A percentile compares a stretch with the other conserved stretches of the same genome.
These are phyloP conservation scores for Baronia brevicornis DNA, from an alignment of 2,888 invertebrate genomes.

Conservation along the genomic window DNA sequence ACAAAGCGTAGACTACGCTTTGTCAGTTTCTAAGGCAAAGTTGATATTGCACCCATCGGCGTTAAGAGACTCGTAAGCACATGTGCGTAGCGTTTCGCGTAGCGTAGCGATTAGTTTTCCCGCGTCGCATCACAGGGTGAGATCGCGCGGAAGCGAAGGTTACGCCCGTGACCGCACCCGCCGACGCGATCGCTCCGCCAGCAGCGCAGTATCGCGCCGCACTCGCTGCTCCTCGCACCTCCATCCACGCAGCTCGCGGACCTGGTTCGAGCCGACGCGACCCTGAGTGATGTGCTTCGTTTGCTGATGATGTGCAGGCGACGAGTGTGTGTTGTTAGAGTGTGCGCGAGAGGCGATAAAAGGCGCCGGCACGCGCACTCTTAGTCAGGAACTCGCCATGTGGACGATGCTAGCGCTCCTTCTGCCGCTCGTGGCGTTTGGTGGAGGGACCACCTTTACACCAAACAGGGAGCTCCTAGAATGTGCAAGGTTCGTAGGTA, in stretches of 20 bases:
- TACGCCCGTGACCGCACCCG: constrained; percentile 71
- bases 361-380: constrained; percentile 41
- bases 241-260: constrained; percentile 30
- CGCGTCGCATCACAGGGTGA: constrained; percentile 53
- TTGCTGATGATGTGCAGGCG: constrained; percentile 56
- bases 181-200: constrained; percentile 43
- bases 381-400: constrained; percentile 57
- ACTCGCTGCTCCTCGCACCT: constrained; percentile 61
- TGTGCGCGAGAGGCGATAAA: constrained; percentile 53
- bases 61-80: too few species aligned
- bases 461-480: constrained; percentile 64
- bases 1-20: too few species aligned
- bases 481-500: constrained; percentile 66
- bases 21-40: constrained; percentile 1
- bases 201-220: constrained; percentile 59
- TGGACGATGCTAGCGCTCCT: constrained; percentile 53
- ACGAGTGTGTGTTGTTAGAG: constrained; percentile 55
- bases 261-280: constrained; percentile 20
- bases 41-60: too few species aligned
- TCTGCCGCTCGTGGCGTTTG: constrained; percentile 49
- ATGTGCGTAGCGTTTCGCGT: constrained; percentile 34
- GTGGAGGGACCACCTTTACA: constrained; percentile 52
- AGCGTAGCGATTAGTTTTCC: constrained; percentile 34
- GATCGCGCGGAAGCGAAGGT: constrained; percentile 64
- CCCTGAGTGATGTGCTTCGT: constrained; percentile 51